Percentiles rank a stretch among this genome's conserved stretches.
phyloP scores from a whole-genome alignment of 1,140 invertebrate genomes.

The Temnothorax curvispinosus region DNA sequence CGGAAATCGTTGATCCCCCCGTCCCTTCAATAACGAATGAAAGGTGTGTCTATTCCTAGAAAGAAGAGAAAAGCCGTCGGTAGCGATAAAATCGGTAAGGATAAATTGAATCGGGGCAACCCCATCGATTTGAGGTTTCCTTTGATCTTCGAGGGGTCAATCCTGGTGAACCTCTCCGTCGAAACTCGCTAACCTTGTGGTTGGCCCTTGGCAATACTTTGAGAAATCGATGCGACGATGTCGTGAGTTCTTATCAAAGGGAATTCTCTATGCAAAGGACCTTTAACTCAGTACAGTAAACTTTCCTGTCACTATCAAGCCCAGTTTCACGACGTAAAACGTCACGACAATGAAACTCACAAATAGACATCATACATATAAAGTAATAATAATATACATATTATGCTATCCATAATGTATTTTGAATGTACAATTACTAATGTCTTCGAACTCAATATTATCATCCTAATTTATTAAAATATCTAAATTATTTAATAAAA shows the following conservation, averaged over 20 bases:
- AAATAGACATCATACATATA: neutral
- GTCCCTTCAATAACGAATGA: constrained; percentile 69
- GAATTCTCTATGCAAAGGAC: constrained; percentile 60
- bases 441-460: neutral
- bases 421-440: neutral
- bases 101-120: constrained; percentile 80
- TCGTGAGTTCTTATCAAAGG: constrained; percentile 61
- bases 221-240: constrained; percentile 67
- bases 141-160: constrained; percentile 80
- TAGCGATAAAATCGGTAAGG: constrained; percentile 71
- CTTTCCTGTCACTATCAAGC: constrained; percentile 12
- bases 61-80: constrained; percentile 42
- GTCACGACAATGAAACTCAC: constrained; percentile 3
- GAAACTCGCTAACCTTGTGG: constrained; percentile 66
- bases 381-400: neutral
- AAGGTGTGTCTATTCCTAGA: constrained; percentile 69
- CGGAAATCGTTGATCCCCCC: constrained; percentile 51
- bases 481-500: neutral
- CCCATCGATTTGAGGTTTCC: constrained; percentile 76
- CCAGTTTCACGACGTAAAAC: neutral
- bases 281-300: constrained; percentile 34
- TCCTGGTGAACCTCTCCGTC: constrained; percentile 50
- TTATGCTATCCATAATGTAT: neutral
- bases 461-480: neutral
- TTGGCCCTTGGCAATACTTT: constrained; percentile 68